phyloP scores from a whole-genome alignment of 2,113 vertebrate species.

The Chaetorhynchus papuensis region DNA sequence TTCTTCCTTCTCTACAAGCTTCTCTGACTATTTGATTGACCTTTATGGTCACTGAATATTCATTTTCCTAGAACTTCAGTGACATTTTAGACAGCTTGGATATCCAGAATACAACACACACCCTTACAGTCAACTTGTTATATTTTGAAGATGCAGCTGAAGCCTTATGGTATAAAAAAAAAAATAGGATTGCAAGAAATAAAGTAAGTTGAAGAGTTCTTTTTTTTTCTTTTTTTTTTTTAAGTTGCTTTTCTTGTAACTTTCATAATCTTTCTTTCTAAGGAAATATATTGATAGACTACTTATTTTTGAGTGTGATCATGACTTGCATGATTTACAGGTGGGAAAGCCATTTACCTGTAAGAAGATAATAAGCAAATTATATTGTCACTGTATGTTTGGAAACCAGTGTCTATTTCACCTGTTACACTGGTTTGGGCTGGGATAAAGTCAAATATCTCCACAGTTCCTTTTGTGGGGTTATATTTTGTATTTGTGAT shows the following conservation, averaged over 20 bases:
- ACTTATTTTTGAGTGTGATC: neutral
- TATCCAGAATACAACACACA: neutral
- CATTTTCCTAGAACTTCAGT: neutral
- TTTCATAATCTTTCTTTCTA: neutral
- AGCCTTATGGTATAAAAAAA: neutral
- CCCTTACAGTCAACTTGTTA: neutral
- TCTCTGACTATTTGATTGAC: neutral
- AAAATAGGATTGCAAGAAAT: neutral
- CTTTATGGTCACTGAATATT: neutral
- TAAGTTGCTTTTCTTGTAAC: neutral
- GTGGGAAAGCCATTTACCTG: neutral
- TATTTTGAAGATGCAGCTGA: neutral
- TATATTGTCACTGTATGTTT: neutral
- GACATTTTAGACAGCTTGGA: neutral
- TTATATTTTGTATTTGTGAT: neutral
- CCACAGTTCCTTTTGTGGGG: fast-evolving
- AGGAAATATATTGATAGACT: neutral
- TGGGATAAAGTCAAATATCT: neutral
- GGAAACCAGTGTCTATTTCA: neutral
- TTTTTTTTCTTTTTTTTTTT: neutral
- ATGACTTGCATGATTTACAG: neutral
- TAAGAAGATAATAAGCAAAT: neutral
- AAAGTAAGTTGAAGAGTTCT: neutral
- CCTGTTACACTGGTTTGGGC: neutral
- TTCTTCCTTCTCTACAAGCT: neutral